Conservation (phyloP, 2,797 vertebrate species). For the Steatocranus sp. region DNA sequence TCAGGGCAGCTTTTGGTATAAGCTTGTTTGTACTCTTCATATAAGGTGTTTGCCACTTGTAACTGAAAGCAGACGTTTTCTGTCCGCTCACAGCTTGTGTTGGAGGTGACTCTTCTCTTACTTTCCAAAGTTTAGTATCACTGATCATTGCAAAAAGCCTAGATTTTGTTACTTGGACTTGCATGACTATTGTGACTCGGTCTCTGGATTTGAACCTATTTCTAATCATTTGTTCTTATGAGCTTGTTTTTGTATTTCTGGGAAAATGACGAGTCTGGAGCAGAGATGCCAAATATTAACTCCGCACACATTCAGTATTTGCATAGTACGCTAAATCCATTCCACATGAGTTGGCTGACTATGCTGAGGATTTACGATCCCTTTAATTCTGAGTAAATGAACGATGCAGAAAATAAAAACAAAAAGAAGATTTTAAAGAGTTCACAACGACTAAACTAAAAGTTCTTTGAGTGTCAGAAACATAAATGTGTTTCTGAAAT, state of each 20-base stretch:
- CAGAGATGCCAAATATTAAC: background rate
- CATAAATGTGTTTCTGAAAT: background rate
- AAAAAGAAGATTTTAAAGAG: background rate
- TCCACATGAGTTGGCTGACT: conserved; percentile 30
- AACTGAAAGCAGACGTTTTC: background rate
- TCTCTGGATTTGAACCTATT: background rate
- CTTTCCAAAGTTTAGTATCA: background rate
- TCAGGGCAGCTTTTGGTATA: background rate
- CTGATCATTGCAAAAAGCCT: background rate
- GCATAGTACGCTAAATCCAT: conserved; percentile 5
- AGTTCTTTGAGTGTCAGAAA: background rate
- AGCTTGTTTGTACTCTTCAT: background rate
- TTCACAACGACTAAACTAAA: background rate
- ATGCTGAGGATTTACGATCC: conserved; percentile 3
- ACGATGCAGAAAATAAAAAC: background rate
- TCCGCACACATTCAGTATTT: background rate
- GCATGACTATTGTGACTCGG: background rate
- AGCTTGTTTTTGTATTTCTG: background rate
- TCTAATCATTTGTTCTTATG: background rate
- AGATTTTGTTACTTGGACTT: background rate
- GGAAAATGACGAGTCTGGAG: background rate
- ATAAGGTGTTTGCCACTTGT: background rate
- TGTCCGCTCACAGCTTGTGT: background rate
- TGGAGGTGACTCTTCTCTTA: background rate
- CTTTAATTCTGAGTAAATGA: background rate